Conservation (phyloP, 2,113 vertebrate species). For the Centropus unirufus region DNA sequence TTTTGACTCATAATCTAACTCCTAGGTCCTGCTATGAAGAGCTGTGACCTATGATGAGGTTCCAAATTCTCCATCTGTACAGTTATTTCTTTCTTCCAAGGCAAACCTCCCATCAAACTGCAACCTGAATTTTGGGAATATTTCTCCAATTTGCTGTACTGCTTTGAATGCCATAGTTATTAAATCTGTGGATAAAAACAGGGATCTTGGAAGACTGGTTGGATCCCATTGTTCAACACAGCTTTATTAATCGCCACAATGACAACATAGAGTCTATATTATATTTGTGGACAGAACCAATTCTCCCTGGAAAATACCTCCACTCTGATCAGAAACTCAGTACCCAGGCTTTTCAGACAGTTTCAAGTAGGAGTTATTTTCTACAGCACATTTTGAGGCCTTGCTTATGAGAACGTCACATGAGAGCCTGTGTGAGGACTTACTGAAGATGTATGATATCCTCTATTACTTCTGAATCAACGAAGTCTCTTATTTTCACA, state of each 20-base stretch:
- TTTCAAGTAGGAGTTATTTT: background rate
- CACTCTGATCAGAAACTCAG: background rate
- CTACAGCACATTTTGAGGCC: background rate
- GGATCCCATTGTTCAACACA: background rate
- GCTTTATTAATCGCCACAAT: background rate
- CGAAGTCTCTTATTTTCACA: conserved; percentile 15
- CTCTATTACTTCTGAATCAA: conserved; percentile 54
- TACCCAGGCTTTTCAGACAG: background rate
- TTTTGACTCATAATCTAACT: background rate
- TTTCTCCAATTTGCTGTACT: background rate
- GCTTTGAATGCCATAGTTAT: background rate
- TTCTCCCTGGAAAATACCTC: background rate
- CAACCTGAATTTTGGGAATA: background rate
- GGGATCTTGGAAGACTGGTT: background rate
- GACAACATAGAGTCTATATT: background rate
- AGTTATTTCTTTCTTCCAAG: background rate
- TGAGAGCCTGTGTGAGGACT: conserved; percentile 5
- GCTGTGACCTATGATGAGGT: background rate
- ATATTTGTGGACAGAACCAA: background rate
- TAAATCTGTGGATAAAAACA: background rate
- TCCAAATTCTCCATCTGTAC: background rate
- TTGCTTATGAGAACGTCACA: conserved; percentile 9
- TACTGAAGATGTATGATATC: background rate
- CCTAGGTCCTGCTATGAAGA: background rate
- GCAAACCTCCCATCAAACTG: background rate